Evolutionary conservation across 2,797 vertebrate species (phyloP), one percentile per base, ranked within the genome.

Genomic region (Luscinia luscinia): DNA sequence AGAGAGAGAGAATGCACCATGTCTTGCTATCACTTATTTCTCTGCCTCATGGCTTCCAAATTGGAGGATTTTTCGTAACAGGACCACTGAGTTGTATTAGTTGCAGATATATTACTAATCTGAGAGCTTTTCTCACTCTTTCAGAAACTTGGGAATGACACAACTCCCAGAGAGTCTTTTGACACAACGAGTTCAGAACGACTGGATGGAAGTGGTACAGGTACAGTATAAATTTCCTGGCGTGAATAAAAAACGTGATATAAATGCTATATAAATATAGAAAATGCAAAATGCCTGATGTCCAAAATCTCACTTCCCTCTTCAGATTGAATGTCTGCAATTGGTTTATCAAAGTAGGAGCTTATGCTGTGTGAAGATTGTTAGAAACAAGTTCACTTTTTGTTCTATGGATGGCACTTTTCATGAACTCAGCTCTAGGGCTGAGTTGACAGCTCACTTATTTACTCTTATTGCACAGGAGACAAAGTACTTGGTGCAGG

Each of bases 151-250:
- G 97, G 97, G 40, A 98, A 96, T 75, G 98, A 98, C 34, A 43
- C 90, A 8, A 8, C 84, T 77, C 58, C 89, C 92, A 98, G 96
- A 95, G 98, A 98, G n/a, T 83, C 97, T 54, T 77, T 88, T 67
- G 98, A 98, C 77, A 81, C 96, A n/a, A 82, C 97, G 84, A 98
- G 96, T 90, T 96, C 97, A 11, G 99, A 99, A 78, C 98, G 98
- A 78, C 94, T 96, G 55, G 99, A 99, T 36, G 98, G 97, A 97
- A 97, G 97, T 74, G 95, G 97, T 77, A 86, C 98, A 98, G 98
- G 99, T 99, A 97, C 97, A 89, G 93, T 75, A 83, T 66, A 6
- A 17, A 17, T 83, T 90, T 75, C 23, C 9, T 57, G 17, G 6
- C 40, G 15, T 61, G 74, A 89, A 61, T 19, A 48, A 48, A 48